Conservation (phyloP, 2,113 vertebrate genomes). For the Tragelaphus imberbis region DNA sequence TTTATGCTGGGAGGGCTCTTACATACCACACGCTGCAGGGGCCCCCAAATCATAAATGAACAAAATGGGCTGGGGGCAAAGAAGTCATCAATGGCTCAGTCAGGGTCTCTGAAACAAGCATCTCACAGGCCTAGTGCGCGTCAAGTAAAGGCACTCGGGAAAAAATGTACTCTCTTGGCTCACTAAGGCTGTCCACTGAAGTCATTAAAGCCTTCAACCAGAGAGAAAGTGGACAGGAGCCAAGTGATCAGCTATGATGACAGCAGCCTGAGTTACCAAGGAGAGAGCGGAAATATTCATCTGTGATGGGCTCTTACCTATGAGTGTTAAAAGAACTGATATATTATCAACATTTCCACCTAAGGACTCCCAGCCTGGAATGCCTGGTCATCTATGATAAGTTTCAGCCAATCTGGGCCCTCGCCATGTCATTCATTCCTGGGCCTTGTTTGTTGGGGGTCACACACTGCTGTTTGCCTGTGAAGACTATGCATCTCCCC, state of each 20-base stretch:
- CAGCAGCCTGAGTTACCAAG: neutral
- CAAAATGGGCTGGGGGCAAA: neutral
- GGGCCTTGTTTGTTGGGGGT: neutral
- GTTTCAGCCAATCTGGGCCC: neutral
- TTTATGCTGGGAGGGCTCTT: neutral
- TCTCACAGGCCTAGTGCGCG: neutral
- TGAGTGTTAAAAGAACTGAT: neutral
- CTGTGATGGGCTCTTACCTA: neutral
- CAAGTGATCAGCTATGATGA: neutral
- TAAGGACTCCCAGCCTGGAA: neutral
- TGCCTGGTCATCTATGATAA: neutral
- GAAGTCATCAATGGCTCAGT: neutral
- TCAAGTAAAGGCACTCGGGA: neutral
- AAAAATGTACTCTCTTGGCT: neutral
- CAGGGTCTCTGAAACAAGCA: neutral
- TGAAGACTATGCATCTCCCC: neutral
- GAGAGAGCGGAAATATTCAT: neutral
- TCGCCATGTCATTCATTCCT: neutral
- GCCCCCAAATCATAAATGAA: neutral
- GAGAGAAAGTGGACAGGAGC: neutral
- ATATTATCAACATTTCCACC: neutral
- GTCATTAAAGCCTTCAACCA: neutral
- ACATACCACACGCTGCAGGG: neutral
- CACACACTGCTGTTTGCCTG: neutral
- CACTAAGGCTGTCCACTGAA: neutral